A percentile compares a stretch with the other conserved stretches of the same genome.
Evolutionary conservation across 2,797 vertebrate genomes (phyloP).

Genomic region (Thripadectes ignobilis): DNA sequence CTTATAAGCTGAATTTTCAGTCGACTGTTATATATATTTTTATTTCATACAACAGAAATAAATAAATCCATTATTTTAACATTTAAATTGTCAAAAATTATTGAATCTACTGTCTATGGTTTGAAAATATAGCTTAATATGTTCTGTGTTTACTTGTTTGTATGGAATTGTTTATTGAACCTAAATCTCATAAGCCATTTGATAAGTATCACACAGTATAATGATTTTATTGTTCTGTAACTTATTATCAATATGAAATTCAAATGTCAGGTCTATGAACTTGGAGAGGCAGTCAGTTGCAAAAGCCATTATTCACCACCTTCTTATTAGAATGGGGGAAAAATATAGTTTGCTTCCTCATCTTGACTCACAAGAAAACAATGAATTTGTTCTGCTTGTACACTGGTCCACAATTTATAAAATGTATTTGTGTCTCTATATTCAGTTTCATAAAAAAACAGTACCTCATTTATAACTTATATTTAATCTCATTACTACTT

Average conservation of each 20-base stretch:
- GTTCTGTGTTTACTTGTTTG: neutral
- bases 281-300: neutral
- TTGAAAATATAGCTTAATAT: neutral
- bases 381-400: neutral
- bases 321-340: neutral
- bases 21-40: neutral
- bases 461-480: neutral
- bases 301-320: neutral
- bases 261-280: neutral
- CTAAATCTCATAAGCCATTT: neutral
- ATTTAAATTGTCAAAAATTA: neutral
- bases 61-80: neutral
- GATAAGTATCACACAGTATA: neutral
- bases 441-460: neutral
- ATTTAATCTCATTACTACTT: neutral
- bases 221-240: neutral
- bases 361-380: neutral
- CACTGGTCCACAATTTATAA: neutral
- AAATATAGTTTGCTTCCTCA: neutral
- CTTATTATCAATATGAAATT: neutral
- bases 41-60: neutral
- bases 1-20: neutral
- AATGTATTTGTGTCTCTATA: neutral
- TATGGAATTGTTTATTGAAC: neutral
- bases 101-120: neutral